Base-by-base conservation (phyloP, 2,888 invertebrate genomes). In the Drosophila leonis region DNA sequence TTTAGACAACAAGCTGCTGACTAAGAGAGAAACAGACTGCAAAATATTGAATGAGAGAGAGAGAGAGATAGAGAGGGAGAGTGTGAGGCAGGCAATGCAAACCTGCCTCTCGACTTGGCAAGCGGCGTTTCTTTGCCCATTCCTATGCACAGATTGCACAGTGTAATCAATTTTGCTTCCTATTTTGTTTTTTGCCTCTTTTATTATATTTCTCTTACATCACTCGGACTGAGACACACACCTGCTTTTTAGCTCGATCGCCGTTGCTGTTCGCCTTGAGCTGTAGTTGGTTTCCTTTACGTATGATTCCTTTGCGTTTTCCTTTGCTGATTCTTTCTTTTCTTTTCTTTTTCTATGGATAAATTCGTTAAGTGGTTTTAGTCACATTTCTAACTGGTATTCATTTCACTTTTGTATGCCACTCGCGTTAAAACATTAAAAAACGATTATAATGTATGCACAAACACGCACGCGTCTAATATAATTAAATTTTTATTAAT, bases 331-430 rank as follows among this genome's bases (percentile, higher is more conserved):
- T 46, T 64, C 57, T 78, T 65, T 64, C 69, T 37, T 18, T 39
- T 54, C 24, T 48, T 48, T 29, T 31, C 15, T 44, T 13, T 44
- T 6, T 20, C 20, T 35, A 6, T 51, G 72, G 64, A 42, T 65
- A 71, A 74, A 54, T 81, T 83, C 65, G 52, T 74, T 64, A 42
- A 42, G 61, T 73, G 78, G 71, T 64, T 73, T 82, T 75, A 82
- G 88, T 83, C 83, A 83, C 83, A 83, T 83, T 88, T 83, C 83
- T 80, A 88, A 84, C 72, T 75, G 70, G 67, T 78, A 72, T 78
- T 77, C 61, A 72, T 77, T 65, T 52, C 82, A 73, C 78, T 71
- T 71, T 68, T 57, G 54, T 54, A 54, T 63, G 52, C 46, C 62
- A 74, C 75, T 66, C 70, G 62, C 61, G 57, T 75, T 66, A 55